These are phyloP conservation scores for Urocynchramus pylzowi DNA, from an alignment of 2,113 vertebrate species.

Conservation along the genomic window DNA sequence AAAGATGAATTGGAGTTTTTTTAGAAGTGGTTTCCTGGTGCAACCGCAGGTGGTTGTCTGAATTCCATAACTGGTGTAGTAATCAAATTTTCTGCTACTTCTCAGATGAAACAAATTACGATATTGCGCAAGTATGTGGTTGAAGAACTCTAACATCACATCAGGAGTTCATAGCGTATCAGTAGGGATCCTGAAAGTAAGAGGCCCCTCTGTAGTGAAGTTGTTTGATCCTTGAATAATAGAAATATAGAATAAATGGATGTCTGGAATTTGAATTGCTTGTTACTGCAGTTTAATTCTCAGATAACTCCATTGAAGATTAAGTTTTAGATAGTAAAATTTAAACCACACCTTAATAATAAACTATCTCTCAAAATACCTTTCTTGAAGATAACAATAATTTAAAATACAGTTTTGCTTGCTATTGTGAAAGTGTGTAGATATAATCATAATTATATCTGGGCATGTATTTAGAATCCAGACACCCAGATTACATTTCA, in stretches of 20 bases:
- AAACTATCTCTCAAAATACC: neutral
- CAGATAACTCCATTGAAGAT: neutral
- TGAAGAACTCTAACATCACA: neutral
- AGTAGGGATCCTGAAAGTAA: neutral
- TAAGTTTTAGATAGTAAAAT: neutral
- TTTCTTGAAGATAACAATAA: neutral
- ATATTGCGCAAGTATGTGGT: neutral
- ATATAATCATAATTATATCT: neutral
- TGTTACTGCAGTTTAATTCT: neutral
- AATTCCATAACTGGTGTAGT: neutral
- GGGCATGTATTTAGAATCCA: neutral
- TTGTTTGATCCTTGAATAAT: neutral
- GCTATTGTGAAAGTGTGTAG: neutral
- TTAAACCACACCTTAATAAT: neutral
- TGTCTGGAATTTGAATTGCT: neutral
- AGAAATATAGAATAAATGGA: neutral
- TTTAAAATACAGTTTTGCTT: neutral
- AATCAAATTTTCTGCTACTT: neutral
- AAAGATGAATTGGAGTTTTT: neutral
- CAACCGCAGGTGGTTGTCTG: neutral
- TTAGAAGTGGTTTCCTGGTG: neutral
- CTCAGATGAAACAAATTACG: neutral
- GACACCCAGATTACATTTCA: neutral
- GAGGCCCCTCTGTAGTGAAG: neutral
- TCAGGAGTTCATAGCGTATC: neutral